Percentiles rank a stretch among this genome's conserved stretches.
These are phyloP conservation scores for Junco hyemalis DNA, from an alignment of 2,113 vertebrate species.

Conservation along the genomic window DNA sequence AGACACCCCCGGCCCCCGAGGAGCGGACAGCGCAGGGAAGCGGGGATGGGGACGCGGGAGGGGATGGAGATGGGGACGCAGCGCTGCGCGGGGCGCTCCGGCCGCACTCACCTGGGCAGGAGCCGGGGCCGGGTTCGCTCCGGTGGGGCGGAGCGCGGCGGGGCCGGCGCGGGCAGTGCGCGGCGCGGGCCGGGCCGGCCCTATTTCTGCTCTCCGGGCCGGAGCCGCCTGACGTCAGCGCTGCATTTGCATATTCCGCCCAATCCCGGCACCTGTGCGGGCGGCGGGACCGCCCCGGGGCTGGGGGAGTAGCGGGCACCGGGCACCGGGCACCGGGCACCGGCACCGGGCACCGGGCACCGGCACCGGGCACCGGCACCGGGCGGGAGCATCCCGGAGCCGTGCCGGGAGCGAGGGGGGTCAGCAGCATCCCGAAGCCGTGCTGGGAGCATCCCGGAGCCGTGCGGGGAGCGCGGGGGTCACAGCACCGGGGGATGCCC, in stretches of 20 bases:
- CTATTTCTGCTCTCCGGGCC: conserved; percentile 86
- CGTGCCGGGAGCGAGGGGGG: too few relatives aligned
- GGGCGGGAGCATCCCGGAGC: neutral
- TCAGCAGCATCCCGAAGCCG: neutral
- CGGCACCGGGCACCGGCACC: neutral
- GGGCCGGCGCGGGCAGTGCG: neutral
- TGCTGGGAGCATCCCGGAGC: too few relatives aligned
- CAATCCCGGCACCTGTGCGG: conserved; percentile 79
- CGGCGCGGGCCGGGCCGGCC: conserved; percentile 75
- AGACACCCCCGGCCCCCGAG: too few relatives aligned
- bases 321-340: rapidly evolving
- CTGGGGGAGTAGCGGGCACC: neutral
- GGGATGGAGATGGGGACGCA: neutral
- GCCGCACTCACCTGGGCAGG: neutral
- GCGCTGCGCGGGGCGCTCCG: too few relatives aligned
- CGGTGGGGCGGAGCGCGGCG: neutral
- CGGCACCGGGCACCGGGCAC: rapidly evolving
- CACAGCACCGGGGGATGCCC: rapidly evolving
- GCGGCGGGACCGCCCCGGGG: neutral
- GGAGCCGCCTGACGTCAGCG: conserved; percentile 86
- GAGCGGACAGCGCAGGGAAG: neutral
- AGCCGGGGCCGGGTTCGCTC: too few relatives aligned
- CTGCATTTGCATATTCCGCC: conserved; percentile 73
- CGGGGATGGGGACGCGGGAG: neutral
- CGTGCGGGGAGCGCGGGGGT: too few relatives aligned